These are phyloP conservation scores for Sebastes flavidus DNA, from an alignment of 2,797 vertebrate genomes.

Conservation along the genomic window DNA sequence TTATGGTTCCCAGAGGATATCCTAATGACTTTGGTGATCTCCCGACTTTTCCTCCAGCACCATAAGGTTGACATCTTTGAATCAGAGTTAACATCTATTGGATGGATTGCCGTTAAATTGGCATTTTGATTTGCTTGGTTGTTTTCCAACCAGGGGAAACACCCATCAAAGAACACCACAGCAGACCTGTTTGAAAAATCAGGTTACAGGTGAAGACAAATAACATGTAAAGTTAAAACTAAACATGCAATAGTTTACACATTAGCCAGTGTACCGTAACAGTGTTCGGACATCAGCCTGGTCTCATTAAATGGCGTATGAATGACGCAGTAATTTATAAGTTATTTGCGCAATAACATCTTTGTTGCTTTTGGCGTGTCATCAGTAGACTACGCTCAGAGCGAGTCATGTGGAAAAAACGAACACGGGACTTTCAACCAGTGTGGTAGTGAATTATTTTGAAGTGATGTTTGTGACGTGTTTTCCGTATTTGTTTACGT, in stretches of 20 bases:
- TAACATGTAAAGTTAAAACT: not conserved
- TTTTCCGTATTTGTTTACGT: too few species aligned
- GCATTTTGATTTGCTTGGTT: not conserved
- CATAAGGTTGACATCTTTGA: not conserved
- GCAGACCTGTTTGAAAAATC: not conserved
- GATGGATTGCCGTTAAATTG: not conserved
- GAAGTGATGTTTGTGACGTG: too few species aligned
- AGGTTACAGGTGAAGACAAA: not conserved
- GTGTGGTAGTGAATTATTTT: too few species aligned
- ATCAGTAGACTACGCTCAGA: accelerated
- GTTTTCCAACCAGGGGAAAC: not conserved
- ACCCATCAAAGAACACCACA: not conserved
- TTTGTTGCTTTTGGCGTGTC: too few species aligned
- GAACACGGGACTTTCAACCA: too few species aligned
- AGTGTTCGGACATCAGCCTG: too few species aligned
- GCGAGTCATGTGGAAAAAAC: too few species aligned
- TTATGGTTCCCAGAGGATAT: not conserved
- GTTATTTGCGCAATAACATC: too few species aligned
- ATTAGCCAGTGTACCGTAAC: too few species aligned
- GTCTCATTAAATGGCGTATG: too few species aligned
- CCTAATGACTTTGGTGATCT: not conserved
- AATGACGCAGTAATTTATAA: accelerated
- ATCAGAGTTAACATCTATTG: accelerated
- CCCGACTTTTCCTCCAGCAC: not conserved
- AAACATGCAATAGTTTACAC: not conserved